These are phyloP conservation scores for Telenomus remus DNA, from an alignment of 1,140 invertebrate genomes.

Conservation along the genomic window DNA sequence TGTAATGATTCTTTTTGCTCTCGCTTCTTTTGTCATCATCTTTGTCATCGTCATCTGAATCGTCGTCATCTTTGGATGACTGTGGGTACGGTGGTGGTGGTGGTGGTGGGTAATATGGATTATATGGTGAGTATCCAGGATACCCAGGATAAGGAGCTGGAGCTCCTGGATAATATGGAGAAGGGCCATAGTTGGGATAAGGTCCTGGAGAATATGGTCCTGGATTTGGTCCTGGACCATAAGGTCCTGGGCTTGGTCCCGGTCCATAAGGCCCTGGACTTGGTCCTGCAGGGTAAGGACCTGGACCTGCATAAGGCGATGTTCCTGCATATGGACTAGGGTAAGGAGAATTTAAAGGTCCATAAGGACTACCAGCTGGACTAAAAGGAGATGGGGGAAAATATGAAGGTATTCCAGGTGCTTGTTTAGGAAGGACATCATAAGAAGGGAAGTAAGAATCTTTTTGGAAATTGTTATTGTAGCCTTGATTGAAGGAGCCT, in stretches of 20 bases:
- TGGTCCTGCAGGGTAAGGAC: constrained; percentile 26
- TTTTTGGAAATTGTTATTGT: constrained; percentile 49
- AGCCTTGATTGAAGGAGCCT: constrained; percentile 64
- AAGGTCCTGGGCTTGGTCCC: constrained; percentile 30
- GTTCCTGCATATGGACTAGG: constrained; percentile 30
- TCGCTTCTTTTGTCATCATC: constrained; percentile 40
- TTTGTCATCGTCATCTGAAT: constrained; percentile 45
- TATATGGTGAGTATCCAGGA: constrained; percentile 49
- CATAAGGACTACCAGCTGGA: constrained; percentile 55
- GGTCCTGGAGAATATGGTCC: too few relatives aligned
- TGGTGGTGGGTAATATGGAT: constrained; percentile 56
- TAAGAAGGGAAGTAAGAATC: constrained; percentile 63
- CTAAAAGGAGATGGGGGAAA: constrained; percentile 41
- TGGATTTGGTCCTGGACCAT: constrained; percentile 5
- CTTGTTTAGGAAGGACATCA: constrained; percentile 56
- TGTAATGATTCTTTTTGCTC: constrained; percentile 51
- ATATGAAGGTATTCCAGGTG: constrained; percentile 29
- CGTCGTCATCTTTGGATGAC: constrained; percentile 40
- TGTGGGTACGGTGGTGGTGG: constrained; percentile 55
- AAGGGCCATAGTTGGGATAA: too few relatives aligned
- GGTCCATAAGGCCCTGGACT: constrained; percentile 22
- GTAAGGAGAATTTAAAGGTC: constrained; percentile 50
- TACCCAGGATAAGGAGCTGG: constrained; percentile 63
- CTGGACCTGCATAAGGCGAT: constrained; percentile 19
- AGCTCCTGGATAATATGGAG: too few relatives aligned